These are phyloP conservation scores for Tragopan temminckii DNA, from an alignment of 2,797 vertebrate species.

Conservation along the genomic window DNA sequence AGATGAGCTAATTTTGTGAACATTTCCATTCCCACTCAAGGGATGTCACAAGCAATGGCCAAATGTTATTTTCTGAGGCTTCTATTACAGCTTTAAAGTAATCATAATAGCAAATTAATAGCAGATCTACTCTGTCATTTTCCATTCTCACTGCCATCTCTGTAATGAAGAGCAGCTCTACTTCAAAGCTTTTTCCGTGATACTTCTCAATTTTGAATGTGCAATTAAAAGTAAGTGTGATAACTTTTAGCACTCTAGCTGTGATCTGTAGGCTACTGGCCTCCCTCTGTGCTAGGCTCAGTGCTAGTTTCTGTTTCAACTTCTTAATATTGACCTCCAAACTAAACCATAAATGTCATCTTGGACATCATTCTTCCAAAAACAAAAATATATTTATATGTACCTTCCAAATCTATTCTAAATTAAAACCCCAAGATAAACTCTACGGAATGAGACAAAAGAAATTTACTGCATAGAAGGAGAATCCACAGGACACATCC, in stretches of 20 bases:
- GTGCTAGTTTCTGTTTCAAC: neutral
- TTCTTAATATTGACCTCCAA: neutral
- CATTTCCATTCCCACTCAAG: conserved; percentile 30
- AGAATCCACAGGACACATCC: neutral
- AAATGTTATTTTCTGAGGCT: conserved; percentile 39
- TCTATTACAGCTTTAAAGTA: conserved; percentile 36
- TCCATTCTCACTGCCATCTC: conserved; percentile 20
- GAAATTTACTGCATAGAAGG: neutral
- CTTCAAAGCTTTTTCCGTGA: conserved; percentile 37
- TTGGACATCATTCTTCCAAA: neutral
- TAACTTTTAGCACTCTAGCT: conserved; percentile 15
- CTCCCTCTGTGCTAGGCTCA: neutral
- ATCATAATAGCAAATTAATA: conserved; percentile 57
- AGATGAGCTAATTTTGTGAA: conserved; percentile 31
- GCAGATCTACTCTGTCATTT: conserved; percentile 36
- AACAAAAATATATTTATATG: neutral
- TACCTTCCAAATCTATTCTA: neutral
- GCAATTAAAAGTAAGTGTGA: neutral
- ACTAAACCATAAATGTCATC: neutral
- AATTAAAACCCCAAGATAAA: neutral
- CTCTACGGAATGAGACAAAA: neutral
- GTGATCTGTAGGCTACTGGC: neutral
- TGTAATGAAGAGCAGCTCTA: conserved; percentile 44
- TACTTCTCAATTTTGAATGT: neutral
- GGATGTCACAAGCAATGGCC: conserved; percentile 48